A percentile compares a stretch with the other conserved stretches of the same genome.
Evolutionary conservation across 2,113 vertebrate species (phyloP).

Genomic region (Asarcornis scutulata): DNA sequence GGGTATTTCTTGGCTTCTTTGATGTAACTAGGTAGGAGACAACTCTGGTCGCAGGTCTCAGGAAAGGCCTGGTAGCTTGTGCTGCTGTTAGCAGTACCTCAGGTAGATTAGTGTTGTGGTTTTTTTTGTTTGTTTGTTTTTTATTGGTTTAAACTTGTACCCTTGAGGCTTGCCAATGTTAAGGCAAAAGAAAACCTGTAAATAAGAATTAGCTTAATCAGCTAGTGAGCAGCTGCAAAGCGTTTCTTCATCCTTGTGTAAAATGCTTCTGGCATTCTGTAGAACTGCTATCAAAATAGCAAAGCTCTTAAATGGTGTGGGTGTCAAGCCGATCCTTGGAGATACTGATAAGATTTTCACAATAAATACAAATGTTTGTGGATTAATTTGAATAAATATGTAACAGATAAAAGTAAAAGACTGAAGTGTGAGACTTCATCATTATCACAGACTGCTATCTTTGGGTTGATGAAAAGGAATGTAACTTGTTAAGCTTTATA

Average conservation of each 20-base stretch:
- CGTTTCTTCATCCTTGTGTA: neutral
- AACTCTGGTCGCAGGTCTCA: neutral
- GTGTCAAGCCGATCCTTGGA: neutral
- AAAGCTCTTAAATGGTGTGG: neutral
- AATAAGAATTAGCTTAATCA: neutral
- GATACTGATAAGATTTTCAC: neutral
- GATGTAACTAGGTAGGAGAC: rapidly evolving
- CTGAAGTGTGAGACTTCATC: neutral
- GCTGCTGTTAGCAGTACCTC: neutral
- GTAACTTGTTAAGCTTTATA: slow-evolving; percentile 10
- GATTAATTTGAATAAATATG: neutral
- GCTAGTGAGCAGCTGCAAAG: neutral
- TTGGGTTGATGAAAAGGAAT: neutral
- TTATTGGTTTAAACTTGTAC: neutral
- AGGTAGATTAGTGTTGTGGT: neutral
- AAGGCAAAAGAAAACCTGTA: neutral
- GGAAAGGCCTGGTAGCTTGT: neutral
- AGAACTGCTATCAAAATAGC: neutral
- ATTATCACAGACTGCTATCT: neutral
- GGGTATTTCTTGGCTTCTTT: neutral
- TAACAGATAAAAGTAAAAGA: neutral
- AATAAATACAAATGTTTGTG: neutral
- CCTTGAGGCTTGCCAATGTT: neutral
- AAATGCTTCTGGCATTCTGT: neutral
- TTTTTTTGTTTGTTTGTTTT: no score